Evolutionary conservation across 2,113 vertebrate genomes (phyloP), one percentile per base, ranked within the genome.

Genomic region (Uropsilus gracilis): DNA sequence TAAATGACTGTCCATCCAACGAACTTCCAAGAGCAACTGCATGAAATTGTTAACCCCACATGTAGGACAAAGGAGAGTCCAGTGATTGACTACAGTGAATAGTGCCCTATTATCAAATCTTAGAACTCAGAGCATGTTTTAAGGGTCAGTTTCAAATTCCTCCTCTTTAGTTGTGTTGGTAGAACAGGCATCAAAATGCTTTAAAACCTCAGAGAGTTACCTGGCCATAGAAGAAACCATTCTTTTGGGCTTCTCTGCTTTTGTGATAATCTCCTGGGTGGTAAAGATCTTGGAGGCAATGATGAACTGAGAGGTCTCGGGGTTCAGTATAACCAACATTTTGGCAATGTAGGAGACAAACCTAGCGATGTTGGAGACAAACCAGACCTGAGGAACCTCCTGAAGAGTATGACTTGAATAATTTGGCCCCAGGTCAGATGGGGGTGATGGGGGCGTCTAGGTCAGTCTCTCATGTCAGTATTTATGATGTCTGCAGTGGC

Each of bases 1-100:
- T 98, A 99, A 99, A 97, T 99, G 99, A 68, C 99, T 99, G 95
- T 99, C 99, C 99, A 99, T 99, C 99, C 99, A 99, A 96, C 99
- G 99, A 94, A 99, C 99, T 96, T 99, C 99, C 0, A 98, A 97
- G 22, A 99, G 98, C 95, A 99, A 98, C 94, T 97, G 99, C 97
- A 99, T 99, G 18, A 99, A 99, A 98, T 99, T 98, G 93, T 99
- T 98, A 98, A 98, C 96, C 98, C 99, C 42, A 99, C 97, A 7
- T 99, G 99, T 96, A 99, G 98, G 4, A 99, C 99, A 34, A 99
- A 99, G 97, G 99, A 99, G 94, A 99, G 98, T 84, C 99, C 99
- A 22, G 99, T 99, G 68, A 99, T 99, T 3, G 99, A 99, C 99
- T 99, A 99, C 83, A 99, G 97, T 0, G 99, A 99, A 96, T 99